Conservation (phyloP, 2,888 invertebrate species). For the Vandiemenella viatica region DNA sequence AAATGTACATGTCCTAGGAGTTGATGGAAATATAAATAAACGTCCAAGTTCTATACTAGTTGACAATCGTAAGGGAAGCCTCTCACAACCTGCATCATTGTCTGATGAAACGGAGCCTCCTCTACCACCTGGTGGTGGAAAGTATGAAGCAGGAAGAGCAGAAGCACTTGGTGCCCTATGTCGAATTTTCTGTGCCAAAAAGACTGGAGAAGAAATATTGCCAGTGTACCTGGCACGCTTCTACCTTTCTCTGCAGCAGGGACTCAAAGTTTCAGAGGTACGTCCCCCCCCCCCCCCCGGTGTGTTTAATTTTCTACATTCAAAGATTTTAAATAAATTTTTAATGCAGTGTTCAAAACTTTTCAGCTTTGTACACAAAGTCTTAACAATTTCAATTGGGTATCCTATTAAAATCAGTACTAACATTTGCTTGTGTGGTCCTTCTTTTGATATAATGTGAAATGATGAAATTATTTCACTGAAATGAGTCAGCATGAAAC, state of each 20-base stretch:
- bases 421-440: too few relatives aligned
- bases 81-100: conserved; percentile 48
- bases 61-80: conserved; percentile 39
- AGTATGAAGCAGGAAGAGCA: conserved; percentile 59
- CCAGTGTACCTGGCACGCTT: conserved; percentile 87
- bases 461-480: too few relatives aligned
- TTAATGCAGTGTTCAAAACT: background rate
- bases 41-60: conserved; percentile 50
- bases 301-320: background rate
- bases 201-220: conserved; percentile 82
- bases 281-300: too few relatives aligned
- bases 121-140: conserved; percentile 53
- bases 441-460: too few relatives aligned
- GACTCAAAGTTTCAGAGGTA: conserved; percentile 51
- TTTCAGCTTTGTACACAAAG: background rate
- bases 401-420: too few relatives aligned
- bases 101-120: conserved; percentile 52
- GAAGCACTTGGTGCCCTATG: conserved; percentile 92
- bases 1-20: conserved; percentile 3
- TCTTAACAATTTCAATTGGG: too few relatives aligned
- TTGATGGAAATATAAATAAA: conserved; percentile 28
- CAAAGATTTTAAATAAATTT: background rate
- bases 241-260: conserved; percentile 81
- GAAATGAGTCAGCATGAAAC: too few relatives aligned
- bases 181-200: conserved; percentile 89